Evolutionary conservation across 2,113 vertebrate species (phyloP), one percentile per base, ranked within the genome.

Genomic region (Esox niger): DNA sequence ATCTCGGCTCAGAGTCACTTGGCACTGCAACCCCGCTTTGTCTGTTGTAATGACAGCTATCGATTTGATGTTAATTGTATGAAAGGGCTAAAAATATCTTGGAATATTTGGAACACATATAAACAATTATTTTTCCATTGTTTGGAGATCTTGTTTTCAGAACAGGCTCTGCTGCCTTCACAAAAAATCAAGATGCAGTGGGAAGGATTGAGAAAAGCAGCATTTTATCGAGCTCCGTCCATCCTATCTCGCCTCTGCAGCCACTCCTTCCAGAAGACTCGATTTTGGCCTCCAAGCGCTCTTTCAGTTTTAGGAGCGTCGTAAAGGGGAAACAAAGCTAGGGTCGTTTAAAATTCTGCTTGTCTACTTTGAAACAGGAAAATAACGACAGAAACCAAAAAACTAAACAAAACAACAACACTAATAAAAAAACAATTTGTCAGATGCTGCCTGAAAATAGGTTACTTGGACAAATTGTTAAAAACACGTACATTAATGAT

Each of bases 311-410:
- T 58, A 68, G 35, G 66, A 54, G n/a, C 26, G 17, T 66, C 26
- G 58, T 49, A 57, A 70, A 46, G 33, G 49, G 62, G 65, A 43
- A n/a, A 65, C 27, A 71, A 59, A 62, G 31, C 30, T 52, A 70
- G 25, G 69, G 70, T 69, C 66, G 13, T 85, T 85, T 72, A 56
- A 81, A 83, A 54, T 47, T 67, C 70, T 75, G 67, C 65, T 69
- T 63, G 63, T 75, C 54, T 60, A 70, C 71, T 73, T 60, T 27
- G 30, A 59, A 65, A n/a, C 11, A 6, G n/a, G n/a, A n/a, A n/a
- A 13, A 47, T 57, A 62, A 49, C 57, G 54, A 62, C 47, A 64
- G 20, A 55, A 32, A 67, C 10, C 52, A 10, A 62, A 30, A 63
- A 67, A 56, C 20, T 1, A 11, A 63, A 61, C 47, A n/a, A 62